Evolutionary conservation across 2,113 vertebrate genomes (phyloP).

Genomic region (Corythoichthys intestinalis): DNA sequence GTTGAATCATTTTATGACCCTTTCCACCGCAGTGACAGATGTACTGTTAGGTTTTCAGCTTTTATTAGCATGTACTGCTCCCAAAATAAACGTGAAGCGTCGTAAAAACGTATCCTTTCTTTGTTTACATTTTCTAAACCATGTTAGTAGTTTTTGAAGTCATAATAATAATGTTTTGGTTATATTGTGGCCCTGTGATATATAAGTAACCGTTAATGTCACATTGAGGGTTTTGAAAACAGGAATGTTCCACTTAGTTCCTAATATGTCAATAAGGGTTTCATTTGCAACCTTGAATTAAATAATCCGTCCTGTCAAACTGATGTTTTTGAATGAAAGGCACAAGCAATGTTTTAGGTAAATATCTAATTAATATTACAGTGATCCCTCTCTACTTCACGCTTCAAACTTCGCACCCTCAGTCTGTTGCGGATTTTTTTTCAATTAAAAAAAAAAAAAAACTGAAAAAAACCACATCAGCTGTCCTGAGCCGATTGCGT

Average conservation of each 20-base stretch:
- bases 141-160: background rate
- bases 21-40: background rate
- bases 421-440: too few relatives aligned
- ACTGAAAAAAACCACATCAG: too few relatives aligned
- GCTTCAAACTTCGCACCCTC: too few relatives aligned
- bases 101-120: background rate
- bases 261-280: background rate
- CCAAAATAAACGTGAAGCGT: background rate
- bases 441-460: too few relatives aligned
- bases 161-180: background rate
- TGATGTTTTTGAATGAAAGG: background rate
- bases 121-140: background rate
- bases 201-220: background rate
- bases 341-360: background rate
- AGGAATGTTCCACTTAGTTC: background rate
- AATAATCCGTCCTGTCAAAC: background rate
- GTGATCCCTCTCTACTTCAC: too few relatives aligned
- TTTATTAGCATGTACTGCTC: background rate
- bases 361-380: background rate
- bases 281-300: background rate
- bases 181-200: background rate
- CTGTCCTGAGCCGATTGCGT: too few relatives aligned
- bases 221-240: constrained; percentile 11
- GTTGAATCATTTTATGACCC: background rate
- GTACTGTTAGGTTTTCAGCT: background rate